Evolutionary conservation across 2,113 vertebrate species (phyloP), one percentile per base, ranked within the genome.

Genomic region (Bucco capensis): DNA sequence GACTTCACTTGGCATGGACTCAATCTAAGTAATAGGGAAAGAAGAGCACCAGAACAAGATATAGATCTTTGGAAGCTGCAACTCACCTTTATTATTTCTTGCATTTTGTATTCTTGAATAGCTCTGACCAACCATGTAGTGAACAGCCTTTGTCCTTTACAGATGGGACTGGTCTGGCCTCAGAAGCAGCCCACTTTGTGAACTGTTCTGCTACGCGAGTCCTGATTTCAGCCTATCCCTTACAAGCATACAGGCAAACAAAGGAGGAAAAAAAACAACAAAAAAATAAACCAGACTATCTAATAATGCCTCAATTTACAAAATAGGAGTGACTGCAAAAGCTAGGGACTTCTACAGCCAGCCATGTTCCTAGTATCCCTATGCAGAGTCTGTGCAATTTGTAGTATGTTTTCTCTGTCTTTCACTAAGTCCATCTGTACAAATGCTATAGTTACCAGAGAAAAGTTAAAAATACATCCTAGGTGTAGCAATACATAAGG

Each of bases 381-480:
- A 24, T 69, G 49, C 61, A 76, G 16, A 58, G 53, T 3, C 40
- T 57, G 25, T 65, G 56, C 42, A 74, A 81, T 47, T 74, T 0
- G 0, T 64, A 83, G 71, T 47, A 60, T 69, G 46, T 76, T 94
- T 80, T 73, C 73, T 77, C 76, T 69, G 10, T 83, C 80, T 88
- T 88, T 90, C 76, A 37, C 49, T 54, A 86, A 75, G 54, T 93
- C 80, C 66, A 83, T 93, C 92, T 72, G 80, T 71, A 86, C 1
- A 0, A 35, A 50, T 22, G 61, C 88, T 92, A 38, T 53, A 88
- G 77, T 78, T 95, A 88, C 54, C 77, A 88, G 37, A 80, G 44
- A n/a, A 65, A 49, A 87, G 75, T 89, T 89, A 92, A 93, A 95
- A 92, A 94, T 88, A 91, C 33, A 46, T 38, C 70, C 88, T 83